Conservation (phyloP, 2,113 vertebrate species). For the Hippopotamus amphibius region DNA sequence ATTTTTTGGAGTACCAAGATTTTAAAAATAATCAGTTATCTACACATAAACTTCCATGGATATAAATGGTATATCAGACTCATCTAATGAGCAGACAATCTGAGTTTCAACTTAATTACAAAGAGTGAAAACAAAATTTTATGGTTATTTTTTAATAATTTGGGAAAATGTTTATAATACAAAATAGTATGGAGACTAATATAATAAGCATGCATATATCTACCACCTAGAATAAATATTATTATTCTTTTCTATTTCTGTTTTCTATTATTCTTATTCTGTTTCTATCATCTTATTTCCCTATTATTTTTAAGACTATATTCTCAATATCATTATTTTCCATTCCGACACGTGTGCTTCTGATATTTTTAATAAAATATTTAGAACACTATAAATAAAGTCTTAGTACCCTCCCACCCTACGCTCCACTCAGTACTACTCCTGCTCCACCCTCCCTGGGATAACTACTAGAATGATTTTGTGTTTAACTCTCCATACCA, state of each 20-base stretch:
- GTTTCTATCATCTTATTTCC: neutral
- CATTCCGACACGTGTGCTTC: neutral
- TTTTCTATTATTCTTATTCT: neutral
- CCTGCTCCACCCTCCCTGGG: neutral
- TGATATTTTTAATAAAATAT: constrained; percentile 37
- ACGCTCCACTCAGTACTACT: neutral
- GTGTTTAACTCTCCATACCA: neutral
- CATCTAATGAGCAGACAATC: neutral
- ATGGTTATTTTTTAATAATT: neutral
- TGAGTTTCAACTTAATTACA: constrained; percentile 16
- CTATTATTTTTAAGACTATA: neutral
- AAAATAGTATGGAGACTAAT: neutral
- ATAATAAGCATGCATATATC: neutral
- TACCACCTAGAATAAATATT: neutral
- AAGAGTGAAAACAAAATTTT: neutral
- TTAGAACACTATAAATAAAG: neutral
- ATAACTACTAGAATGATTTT: neutral
- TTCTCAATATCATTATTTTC: neutral
- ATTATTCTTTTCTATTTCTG: neutral
- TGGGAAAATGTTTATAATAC: constrained; percentile 6
- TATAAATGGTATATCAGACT: neutral
- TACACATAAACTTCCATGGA: neutral
- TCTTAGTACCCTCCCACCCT: neutral
- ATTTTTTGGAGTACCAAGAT: neutral
- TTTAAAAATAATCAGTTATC: constrained; percentile 28